phyloP scores from a whole-genome alignment of 1,140 invertebrate species.

The Brachionus manjavacas region DNA sequence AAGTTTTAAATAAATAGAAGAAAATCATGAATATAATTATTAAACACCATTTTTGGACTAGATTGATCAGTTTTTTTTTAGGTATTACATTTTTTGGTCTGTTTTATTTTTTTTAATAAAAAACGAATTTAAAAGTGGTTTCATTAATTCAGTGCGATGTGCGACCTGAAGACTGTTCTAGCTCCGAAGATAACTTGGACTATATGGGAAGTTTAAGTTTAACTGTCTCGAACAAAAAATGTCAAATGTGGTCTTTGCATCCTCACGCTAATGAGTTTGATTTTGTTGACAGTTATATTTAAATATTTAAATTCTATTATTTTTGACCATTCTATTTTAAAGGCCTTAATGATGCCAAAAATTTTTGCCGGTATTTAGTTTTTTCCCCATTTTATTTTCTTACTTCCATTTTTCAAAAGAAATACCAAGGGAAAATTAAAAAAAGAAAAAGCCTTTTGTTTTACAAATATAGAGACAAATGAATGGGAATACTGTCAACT shows the following conservation, averaged over 20 bases:
- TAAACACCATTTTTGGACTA: not conserved
- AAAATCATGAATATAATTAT: not conserved
- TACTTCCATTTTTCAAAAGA: not conserved
- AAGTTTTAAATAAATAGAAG: not conserved
- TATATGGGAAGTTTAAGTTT: slow-evolving; percentile 27
- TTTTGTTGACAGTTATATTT: not conserved
- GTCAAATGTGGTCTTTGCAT: not conserved
- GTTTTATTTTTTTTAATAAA: too few species aligned
- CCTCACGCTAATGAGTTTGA: not conserved
- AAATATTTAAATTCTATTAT: not conserved
- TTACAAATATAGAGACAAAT: not conserved
- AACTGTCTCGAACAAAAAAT: not conserved
- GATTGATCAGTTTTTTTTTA: not conserved
- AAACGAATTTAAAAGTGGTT: too few species aligned
- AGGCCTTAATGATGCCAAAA: not conserved
- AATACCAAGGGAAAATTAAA: not conserved
- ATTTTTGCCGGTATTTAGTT: not conserved
- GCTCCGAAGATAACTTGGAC: not conserved
- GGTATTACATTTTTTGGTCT: not conserved
- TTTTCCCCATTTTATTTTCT: not conserved
- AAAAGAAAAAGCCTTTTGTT: slow-evolving; percentile 30
- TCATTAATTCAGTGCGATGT: not conserved
- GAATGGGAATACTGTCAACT: slow-evolving; percentile 7
- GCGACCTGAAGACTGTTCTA: not conserved
- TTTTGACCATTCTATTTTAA: not conserved